Percentiles rank a stretch among this genome's conserved stretches.
These are phyloP conservation scores for Notolabrus celidotus DNA, from an alignment of 2,797 vertebrate species.

Conservation along the genomic window DNA sequence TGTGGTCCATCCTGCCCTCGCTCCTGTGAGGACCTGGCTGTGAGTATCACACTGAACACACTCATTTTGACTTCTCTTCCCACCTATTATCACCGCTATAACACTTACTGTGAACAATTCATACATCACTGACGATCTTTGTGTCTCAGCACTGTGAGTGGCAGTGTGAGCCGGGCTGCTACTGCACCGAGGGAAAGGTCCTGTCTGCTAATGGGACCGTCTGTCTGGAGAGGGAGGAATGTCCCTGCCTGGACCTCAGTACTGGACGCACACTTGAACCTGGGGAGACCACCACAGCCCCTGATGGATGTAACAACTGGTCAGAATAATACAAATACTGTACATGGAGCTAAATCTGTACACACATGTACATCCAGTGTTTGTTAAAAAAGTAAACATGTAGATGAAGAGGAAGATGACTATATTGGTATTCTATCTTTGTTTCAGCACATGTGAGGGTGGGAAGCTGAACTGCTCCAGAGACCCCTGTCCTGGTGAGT, in stretches of 20 bases:
- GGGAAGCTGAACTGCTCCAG: slow-evolving; percentile 87
- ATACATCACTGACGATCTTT: too few relatives aligned
- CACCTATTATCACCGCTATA: too few relatives aligned
- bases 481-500: slow-evolving; percentile 85
- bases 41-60: slow-evolving; percentile 71
- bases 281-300: slow-evolving; percentile 62
- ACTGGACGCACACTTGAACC: slow-evolving; percentile 77
- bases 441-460: slow-evolving; percentile 86
- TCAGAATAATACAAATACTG: slow-evolving; percentile 73
- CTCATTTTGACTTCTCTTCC: neutral
- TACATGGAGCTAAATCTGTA: neutral
- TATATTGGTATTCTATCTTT: slow-evolving; percentile 14
- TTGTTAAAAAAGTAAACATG: neutral
- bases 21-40: slow-evolving; percentile 89
- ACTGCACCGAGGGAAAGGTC: slow-evolving; percentile 87
- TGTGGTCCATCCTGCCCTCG: slow-evolving; percentile 92
- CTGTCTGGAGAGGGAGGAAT: slow-evolving; percentile 82
- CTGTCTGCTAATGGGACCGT: slow-evolving; percentile 82
- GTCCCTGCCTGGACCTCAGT: slow-evolving; percentile 87
- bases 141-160: slow-evolving; percentile 85
- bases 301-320: slow-evolving; percentile 92
- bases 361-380: neutral
- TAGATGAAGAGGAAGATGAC: neutral
- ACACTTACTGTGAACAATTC: neutral
- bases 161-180: slow-evolving; percentile 91